phyloP scores from a whole-genome alignment of 2,113 vertebrate genomes.

The Bucco capensis region DNA sequence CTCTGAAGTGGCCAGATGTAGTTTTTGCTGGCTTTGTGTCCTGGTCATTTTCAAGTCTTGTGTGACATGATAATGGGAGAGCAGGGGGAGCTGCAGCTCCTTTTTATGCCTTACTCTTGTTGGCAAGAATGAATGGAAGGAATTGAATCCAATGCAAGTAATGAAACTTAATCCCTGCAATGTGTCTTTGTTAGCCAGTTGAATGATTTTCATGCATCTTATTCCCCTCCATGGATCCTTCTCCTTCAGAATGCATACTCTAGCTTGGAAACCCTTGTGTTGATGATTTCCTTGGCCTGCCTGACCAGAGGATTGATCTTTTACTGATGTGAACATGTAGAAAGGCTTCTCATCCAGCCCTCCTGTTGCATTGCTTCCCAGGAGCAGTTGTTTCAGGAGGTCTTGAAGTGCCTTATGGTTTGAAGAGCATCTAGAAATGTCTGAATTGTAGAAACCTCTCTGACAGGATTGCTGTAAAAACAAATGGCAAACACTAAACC shows the following conservation, averaged over 20 bases:
- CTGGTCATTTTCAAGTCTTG: conserved; percentile 59
- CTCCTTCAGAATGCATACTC: conserved; percentile 27
- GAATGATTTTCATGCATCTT: conserved; percentile 54
- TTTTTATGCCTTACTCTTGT: conserved; percentile 47
- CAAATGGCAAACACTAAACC: conserved; percentile 53
- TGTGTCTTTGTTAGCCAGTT: conserved; percentile 62
- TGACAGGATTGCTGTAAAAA: conserved; percentile 65
- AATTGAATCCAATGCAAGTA: conserved; percentile 62
- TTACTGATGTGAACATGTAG: conserved; percentile 8
- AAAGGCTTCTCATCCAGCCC: not conserved
- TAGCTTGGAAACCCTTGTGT: conserved; percentile 19
- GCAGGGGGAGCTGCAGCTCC: not conserved
- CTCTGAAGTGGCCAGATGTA: conserved; percentile 56
- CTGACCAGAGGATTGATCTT: conserved; percentile 16
- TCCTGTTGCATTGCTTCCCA: conserved; percentile 26
- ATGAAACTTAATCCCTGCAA: conserved; percentile 63
- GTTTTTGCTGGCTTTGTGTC: conserved; percentile 33
- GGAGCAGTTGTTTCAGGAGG: conserved; percentile 52
- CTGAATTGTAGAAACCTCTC: conserved; percentile 24
- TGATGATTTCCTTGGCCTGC: conserved; percentile 35
- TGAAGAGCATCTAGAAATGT: conserved; percentile 49
- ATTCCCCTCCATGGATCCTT: conserved; percentile 3
- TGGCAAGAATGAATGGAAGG: conserved; percentile 57
- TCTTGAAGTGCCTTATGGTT: conserved; percentile 64
- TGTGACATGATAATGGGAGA: conserved; percentile 48